Evolutionary conservation across 2,113 vertebrate species (phyloP), one percentile per base, ranked within the genome.

Genomic region (Turdus rufiventris): DNA sequence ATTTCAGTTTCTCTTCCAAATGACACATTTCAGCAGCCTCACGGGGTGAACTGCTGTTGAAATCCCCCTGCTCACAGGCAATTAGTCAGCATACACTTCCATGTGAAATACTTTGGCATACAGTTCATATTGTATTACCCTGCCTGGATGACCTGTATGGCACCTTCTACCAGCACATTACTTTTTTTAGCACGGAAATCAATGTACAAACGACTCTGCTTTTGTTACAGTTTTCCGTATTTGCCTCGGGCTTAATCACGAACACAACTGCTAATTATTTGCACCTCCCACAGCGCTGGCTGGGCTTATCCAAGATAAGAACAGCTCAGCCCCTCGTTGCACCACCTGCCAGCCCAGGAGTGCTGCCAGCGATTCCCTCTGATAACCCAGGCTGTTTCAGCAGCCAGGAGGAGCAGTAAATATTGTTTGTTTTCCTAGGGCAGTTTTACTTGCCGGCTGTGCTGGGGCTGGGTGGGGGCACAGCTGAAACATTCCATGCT

Each of bases 191-290:
- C 60, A 40, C 10, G 3, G 58, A 91, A 89, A 90, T 34, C 36
- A 14, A 18, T 14, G 33, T 42, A 67, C 56, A 68, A 80, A 90
- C 40, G 29, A 56, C 54, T 79, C 88, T 25, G 51, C 31, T 91
- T 91, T 90, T 94, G 63, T 77, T 87, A 82, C 60, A 62, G 47
- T 28, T 88, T 94, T 83, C 62, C 17, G 10, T 62, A 56, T 86
- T 89, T 91, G 83, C 89, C 86, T 67, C 47, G 6, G 31, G 79
- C 76, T 89, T 85, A 56, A 86, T 67, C 65, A 57, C 0, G 0
- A 91, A 28, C n/a, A 19, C 25, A 36, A 75, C n/a, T 45, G 48
- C 80, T 96, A 92, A 93, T 95, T 92, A 87, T 68, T 81, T 77
- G 65, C 63, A 87, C 77, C 65, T 91, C 88, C 88, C 3, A 3